Percentiles rank a stretch among this genome's conserved stretches.
phyloP scores from a whole-genome alignment of 2,888 invertebrate species.

The Meiosimyza platycephala region DNA sequence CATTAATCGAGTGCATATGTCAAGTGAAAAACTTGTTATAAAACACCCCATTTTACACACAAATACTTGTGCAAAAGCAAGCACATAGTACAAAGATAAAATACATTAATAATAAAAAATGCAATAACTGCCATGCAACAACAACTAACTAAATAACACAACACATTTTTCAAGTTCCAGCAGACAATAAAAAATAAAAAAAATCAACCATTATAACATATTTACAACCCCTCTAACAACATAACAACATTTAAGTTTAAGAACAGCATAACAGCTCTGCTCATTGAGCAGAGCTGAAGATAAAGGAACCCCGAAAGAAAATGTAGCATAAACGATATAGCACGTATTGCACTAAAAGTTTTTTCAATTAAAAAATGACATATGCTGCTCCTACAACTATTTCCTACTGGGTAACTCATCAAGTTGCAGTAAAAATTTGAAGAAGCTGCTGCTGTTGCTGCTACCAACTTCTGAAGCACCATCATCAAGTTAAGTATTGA shows the following conservation, averaged over 20 bases:
- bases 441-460: not conserved
- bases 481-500: constrained; percentile 33
- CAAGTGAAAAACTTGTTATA: constrained; percentile 20
- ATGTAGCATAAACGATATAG: too few relatives aligned
- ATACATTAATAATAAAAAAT: too few relatives aligned
- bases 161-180: constrained; percentile 3
- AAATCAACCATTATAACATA: not conserved
- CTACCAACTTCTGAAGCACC: constrained; percentile 15
- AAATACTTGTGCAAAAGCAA: not conserved
- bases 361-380: too few relatives aligned
- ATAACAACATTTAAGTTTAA: not conserved
- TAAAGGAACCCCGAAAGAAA: not conserved
- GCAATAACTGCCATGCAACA: too few relatives aligned
- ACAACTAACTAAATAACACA: not conserved
- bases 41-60: not conserved
- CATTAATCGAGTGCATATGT: constrained; percentile 18
- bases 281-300: not conserved
- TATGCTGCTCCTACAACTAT: too few relatives aligned
- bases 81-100: not conserved
- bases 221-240: not conserved
- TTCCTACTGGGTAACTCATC: not conserved
- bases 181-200: not conserved
- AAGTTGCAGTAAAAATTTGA: not conserved
- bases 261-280: not conserved
- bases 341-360: too few relatives aligned